These are phyloP conservation scores for Colletes latitarsis DNA, from an alignment of 1,140 invertebrate genomes.

Conservation along the genomic window DNA sequence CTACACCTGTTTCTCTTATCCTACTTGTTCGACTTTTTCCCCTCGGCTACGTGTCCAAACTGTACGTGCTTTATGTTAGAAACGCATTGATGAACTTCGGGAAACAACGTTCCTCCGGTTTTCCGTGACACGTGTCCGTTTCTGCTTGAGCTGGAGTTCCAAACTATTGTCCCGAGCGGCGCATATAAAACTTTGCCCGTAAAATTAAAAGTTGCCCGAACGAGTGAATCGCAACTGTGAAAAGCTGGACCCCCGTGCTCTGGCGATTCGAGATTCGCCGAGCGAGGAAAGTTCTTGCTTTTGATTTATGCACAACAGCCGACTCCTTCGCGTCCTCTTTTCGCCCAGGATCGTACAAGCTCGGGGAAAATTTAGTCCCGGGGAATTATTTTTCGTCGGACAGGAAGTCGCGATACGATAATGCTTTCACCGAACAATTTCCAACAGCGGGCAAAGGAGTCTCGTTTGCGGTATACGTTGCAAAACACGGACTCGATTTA, in stretches of 20 bases:
- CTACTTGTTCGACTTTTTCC: too few relatives aligned
- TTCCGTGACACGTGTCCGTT: not conserved
- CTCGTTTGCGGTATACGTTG: conserved; percentile 13
- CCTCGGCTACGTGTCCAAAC: too few relatives aligned
- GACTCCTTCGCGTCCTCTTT: not conserved
- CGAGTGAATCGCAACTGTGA: not conserved
- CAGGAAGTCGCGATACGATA: not conserved
- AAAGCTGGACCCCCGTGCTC: not conserved
- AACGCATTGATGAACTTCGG: too few relatives aligned
- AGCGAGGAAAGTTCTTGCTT: not conserved
- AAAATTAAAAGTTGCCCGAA: conserved; percentile 12
- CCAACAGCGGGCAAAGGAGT: not conserved
- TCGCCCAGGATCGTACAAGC: not conserved
- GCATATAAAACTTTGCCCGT: not conserved
- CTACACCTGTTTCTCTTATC: too few relatives aligned
- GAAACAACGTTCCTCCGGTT: too few relatives aligned
- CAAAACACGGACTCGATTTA: conserved; percentile 19
- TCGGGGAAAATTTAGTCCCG: too few relatives aligned
- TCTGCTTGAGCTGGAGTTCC: too few relatives aligned
- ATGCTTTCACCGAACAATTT: conserved; percentile 8
- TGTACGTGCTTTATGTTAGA: too few relatives aligned
- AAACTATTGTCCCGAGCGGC: not conserved
- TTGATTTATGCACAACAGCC: not conserved
- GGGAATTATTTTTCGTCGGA: too few relatives aligned
- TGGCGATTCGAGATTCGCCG: too few relatives aligned